phyloP scores from a whole-genome alignment of 2,113 vertebrate genomes.

The Daboia siamensis region DNA sequence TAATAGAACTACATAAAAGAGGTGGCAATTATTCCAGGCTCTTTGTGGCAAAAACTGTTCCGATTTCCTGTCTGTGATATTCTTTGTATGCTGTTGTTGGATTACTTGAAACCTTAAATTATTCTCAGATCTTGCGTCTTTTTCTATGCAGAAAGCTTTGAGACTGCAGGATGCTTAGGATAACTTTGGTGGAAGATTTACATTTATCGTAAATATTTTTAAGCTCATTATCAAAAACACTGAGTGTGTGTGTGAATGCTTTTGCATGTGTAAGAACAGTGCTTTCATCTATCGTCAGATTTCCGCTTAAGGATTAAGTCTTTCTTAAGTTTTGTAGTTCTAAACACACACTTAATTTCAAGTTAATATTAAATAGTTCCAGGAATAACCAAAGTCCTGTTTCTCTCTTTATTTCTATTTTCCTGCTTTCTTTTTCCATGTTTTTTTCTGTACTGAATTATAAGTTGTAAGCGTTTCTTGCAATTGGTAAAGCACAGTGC shows the following conservation, averaged over 20 bases:
- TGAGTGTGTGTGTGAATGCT: neutral
- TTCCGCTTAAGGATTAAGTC: neutral
- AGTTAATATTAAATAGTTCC: neutral
- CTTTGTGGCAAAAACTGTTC: neutral
- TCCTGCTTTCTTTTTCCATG: neutral
- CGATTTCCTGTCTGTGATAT: neutral
- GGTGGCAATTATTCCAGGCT: neutral
- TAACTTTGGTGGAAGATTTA: neutral
- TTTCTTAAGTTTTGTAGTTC: neutral
- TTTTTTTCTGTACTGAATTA: neutral
- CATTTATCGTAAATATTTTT: neutral
- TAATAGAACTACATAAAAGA: neutral
- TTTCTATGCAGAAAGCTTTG: neutral
- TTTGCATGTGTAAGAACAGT: neutral
- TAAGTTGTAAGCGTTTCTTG: neutral
- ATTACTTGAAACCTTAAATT: neutral
- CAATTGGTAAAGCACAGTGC: neutral
- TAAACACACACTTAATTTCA: neutral
- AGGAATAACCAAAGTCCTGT: neutral
- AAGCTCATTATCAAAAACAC: neutral
- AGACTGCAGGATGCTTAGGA: neutral
- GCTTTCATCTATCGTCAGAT: neutral
- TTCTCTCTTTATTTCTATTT: neutral
- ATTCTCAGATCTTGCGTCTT: neutral
- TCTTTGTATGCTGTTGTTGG: neutral